phyloP scores from a whole-genome alignment of 2,797 vertebrate genomes.

The Sebastes wilsoni region DNA sequence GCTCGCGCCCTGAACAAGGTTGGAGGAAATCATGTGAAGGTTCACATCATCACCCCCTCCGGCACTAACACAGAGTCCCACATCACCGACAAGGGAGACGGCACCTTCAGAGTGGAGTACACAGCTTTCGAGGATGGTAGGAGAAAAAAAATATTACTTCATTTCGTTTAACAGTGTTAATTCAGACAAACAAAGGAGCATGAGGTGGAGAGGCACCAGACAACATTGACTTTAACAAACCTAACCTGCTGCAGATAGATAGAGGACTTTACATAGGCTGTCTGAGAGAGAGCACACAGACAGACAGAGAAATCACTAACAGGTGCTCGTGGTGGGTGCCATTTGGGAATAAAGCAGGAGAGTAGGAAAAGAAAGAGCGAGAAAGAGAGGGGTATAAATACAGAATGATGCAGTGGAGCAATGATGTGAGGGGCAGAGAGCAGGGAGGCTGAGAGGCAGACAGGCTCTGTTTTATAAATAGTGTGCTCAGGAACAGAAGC shows the following conservation, averaged over 20 bases:
- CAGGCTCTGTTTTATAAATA: constrained; percentile 78
- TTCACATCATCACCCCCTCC: constrained; percentile 89
- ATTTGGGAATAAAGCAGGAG: constrained; percentile 64
- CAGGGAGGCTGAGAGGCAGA: constrained; percentile 59
- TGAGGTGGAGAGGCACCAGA: background rate
- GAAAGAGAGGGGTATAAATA: constrained; percentile 75
- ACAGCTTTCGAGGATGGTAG: constrained; percentile 95
- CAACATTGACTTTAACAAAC: constrained; percentile 1
- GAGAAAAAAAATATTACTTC: constrained; percentile 23
- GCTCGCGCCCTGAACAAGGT: constrained; percentile 85
- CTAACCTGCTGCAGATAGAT: background rate
- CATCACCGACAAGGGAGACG: constrained; percentile 91
- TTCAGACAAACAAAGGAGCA: background rate
- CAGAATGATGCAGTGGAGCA: constrained; percentile 77
- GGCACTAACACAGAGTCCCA: constrained; percentile 88
- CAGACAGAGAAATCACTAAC: constrained; percentile 56
- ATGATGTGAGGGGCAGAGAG: constrained; percentile 72
- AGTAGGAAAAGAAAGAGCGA: constrained; percentile 53
- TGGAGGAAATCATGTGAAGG: constrained; percentile 88
- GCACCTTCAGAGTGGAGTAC: constrained; percentile 94
- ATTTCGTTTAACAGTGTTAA: background rate
- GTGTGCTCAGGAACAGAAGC: constrained; percentile 75
- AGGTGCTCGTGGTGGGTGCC: constrained; percentile 52
- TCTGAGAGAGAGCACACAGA: constrained; percentile 23
- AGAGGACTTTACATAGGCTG: constrained; percentile 9